Conservation (phyloP, 2,888 invertebrate species). For the Keiferia lycopersicella region DNA sequence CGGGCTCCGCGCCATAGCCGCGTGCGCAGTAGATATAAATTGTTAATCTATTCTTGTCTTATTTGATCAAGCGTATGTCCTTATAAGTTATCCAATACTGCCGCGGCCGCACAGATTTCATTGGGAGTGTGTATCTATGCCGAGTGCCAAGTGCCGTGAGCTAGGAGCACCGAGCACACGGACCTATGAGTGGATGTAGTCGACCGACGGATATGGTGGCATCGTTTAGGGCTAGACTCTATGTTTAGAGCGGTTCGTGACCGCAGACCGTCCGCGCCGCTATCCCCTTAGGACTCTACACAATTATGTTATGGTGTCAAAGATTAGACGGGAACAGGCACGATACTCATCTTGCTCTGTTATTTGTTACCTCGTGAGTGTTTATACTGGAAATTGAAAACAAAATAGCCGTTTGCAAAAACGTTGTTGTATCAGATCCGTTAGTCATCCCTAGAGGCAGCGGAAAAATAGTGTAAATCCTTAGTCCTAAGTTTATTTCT, state of each 20-base stretch:
- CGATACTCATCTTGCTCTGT: slow-evolving; percentile 41
- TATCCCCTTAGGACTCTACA: slow-evolving; percentile 60
- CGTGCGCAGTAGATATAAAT: slow-evolving; percentile 12
- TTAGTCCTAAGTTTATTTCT: not conserved
- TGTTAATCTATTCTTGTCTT: slow-evolving; percentile 30
- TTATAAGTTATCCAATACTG: slow-evolving; percentile 30
- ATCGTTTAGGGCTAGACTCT: slow-evolving; percentile 71
- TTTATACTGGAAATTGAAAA: slow-evolving; percentile 22
- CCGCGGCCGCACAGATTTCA: slow-evolving; percentile 22
- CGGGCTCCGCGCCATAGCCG: slow-evolving; percentile 5
- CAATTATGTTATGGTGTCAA: slow-evolving; percentile 74
- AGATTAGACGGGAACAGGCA: slow-evolving; percentile 59
- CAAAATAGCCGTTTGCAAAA: slow-evolving; percentile 16
- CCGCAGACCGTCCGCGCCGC: slow-evolving; percentile 60
- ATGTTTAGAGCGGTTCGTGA: slow-evolving; percentile 75
- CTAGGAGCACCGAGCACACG: slow-evolving; percentile 42
- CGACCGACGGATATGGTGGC: slow-evolving; percentile 74
- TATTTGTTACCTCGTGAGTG: slow-evolving; percentile 19
- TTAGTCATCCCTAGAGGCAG: not conserved
- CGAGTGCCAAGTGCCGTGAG: slow-evolving; percentile 9
- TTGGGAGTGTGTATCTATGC: slow-evolving; percentile 15
- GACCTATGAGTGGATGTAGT: slow-evolving; percentile 59
- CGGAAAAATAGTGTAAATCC: not conserved
- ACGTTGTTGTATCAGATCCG: not conserved
- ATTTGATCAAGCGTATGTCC: slow-evolving; percentile 31